These are phyloP conservation scores for Machaerirhynchus nigripectus DNA, from an alignment of 2,113 vertebrate genomes.

Conservation along the genomic window DNA sequence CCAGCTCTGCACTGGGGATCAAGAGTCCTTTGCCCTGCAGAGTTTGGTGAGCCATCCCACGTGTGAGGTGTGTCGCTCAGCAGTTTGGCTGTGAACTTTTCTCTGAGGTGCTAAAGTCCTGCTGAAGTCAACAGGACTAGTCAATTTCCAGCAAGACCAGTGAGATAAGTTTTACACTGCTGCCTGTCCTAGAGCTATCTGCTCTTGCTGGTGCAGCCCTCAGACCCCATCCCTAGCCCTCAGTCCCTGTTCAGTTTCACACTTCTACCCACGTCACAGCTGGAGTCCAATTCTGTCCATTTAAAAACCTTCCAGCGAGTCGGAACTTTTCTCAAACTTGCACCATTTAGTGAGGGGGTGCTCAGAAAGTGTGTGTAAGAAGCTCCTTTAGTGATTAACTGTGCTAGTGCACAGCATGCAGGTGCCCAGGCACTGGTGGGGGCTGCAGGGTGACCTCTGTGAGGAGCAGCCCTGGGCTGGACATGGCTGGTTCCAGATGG, in stretches of 20 bases:
- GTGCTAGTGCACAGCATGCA: not conserved
- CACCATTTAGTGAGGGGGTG: not conserved
- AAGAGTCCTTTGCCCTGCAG: not conserved
- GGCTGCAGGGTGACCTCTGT: not conserved
- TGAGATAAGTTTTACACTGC: not conserved
- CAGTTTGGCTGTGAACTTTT: not conserved
- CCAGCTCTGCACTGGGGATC: not conserved
- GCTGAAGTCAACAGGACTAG: not conserved
- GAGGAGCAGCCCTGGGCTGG: not conserved
- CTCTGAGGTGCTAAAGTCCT: not conserved
- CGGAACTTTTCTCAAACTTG: accelerated
- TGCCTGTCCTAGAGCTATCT: not conserved
- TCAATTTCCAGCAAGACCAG: not conserved
- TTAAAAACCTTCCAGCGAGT: not conserved
- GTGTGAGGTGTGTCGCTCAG: accelerated
- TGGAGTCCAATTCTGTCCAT: not conserved
- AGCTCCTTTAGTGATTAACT: not conserved
- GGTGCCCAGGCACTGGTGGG: not conserved
- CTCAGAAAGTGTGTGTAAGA: not conserved
- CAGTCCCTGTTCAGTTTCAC: not conserved
- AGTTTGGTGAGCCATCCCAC: not conserved
- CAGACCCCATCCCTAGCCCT: not conserved
- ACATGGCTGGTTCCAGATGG: accelerated
- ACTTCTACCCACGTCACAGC: no score
- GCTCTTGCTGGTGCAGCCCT: not conserved